phyloP scores from a whole-genome alignment of 2,888 invertebrate genomes.

The Parnassius glacialis region DNA sequence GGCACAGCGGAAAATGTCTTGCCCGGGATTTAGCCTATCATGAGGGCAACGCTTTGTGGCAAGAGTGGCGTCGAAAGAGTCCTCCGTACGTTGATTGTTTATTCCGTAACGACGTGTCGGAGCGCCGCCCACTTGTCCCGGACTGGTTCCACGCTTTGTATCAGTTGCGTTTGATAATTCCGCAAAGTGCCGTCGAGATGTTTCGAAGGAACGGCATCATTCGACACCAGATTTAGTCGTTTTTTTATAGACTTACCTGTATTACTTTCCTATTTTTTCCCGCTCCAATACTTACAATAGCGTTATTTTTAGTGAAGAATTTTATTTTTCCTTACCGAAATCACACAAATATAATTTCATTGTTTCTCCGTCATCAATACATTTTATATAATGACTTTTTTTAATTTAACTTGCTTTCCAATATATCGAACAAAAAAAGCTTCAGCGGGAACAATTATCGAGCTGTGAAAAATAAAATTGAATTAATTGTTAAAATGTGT shows the following conservation, averaged over 20 bases:
- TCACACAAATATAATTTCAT: too few relatives aligned
- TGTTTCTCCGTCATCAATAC: too few relatives aligned
- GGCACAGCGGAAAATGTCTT: slow-evolving; percentile 66
- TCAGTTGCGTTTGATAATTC: slow-evolving; percentile 5
- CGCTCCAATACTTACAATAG: too few relatives aligned
- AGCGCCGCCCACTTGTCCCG: neutral
- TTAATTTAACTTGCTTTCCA: neutral
- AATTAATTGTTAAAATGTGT: slow-evolving; percentile 24
- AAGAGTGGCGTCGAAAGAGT: slow-evolving; percentile 34
- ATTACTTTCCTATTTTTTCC: too few relatives aligned
- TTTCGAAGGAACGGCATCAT: neutral
- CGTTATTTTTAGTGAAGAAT: too few relatives aligned
- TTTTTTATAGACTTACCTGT: too few relatives aligned
- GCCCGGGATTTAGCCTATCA: slow-evolving; percentile 48
- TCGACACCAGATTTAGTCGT: too few relatives aligned
- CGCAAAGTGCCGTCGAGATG: slow-evolving; percentile 6
- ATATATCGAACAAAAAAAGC: slow-evolving; percentile 8
- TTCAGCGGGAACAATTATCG: slow-evolving; percentile 17
- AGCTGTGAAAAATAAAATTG: slow-evolving; percentile 18
- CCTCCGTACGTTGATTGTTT: slow-evolving; percentile 18
- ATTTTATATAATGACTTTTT: neutral
- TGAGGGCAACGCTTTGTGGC: slow-evolving; percentile 36
- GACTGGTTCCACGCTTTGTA: slow-evolving; percentile 5
- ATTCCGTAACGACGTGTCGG: slow-evolving; percentile 9
- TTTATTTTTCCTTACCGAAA: too few relatives aligned